Base-by-base conservation (phyloP, 2,888 invertebrate genomes). In the Tholera decimalis region DNA sequence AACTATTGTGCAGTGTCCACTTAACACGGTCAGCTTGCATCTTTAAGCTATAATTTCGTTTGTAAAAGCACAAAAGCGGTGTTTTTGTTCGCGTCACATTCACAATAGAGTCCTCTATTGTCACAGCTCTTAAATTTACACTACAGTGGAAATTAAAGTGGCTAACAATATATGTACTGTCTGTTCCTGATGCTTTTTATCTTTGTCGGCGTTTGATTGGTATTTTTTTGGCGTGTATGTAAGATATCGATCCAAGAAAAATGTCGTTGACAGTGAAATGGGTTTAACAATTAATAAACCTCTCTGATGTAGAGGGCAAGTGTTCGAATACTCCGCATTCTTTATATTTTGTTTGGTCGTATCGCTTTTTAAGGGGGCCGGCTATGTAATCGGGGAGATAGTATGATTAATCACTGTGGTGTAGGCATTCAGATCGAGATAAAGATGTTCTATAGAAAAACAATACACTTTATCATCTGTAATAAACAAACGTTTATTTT, bases 251-350 rank as follows among this genome's bases (percentile, higher is more conserved):
- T 92, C 92, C 85, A 80, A 80, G 75, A 77, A 91, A 93, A 90
- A 92, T 94, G 95, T 86, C 89, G 91, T 89, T 93, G 95, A 94
- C 95, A 93, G 93, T 94, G 93, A 94, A 94, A 92, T 93, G 94
- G 94, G 94, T 94, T 89, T 88, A 87, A 92, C 91, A 93, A 93
- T 94, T 94, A 95, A 95, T 95, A 95, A 93, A 93, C 90, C 93
- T 92, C 93, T 93, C 85, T 73, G 79, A 75, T 77, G 76, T 83
- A 82, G 83, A 89, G 83, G 84, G 89, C 88, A 88, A 90, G 92
- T 90, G 89, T 84, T 86, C 82, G 85, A 86, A 86, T 89, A 83
- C 87, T 88, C 85, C 68, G 85, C 73, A 91, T 91, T 88, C 89
- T 85, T 82, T 54, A 67, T 73, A 66, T 79, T 81, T 80, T 73